Percentiles rank a stretch among this genome's conserved stretches.
Conservation (phyloP, 2,797 vertebrate genomes). For the Megaceryle alcyon region DNA sequence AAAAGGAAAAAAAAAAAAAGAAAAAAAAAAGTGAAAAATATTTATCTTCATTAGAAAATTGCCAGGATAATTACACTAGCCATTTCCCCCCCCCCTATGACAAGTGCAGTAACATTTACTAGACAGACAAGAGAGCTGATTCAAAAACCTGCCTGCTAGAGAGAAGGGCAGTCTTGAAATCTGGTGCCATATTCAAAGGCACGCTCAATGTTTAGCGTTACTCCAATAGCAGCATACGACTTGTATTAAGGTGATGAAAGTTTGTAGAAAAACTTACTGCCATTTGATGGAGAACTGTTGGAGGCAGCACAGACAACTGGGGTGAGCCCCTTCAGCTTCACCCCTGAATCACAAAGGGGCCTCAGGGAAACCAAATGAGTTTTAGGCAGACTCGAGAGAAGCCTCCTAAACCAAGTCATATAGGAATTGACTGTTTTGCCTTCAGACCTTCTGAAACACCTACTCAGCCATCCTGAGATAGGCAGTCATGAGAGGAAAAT, state of each 20-base stretch:
- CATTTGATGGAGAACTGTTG: neutral
- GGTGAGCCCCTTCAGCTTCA: neutral
- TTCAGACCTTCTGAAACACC: neutral
- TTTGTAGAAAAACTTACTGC: neutral
- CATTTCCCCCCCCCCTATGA: fast-evolving
- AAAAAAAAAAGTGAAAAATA: neutral
- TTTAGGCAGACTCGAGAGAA: neutral
- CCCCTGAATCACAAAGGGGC: neutral
- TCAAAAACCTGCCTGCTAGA: neutral
- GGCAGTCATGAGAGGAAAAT: neutral
- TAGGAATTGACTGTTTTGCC: neutral
- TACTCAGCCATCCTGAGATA: neutral
- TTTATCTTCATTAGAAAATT: neutral
- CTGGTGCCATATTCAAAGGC: neutral
- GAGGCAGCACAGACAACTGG: neutral
- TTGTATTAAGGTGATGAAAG: neutral
- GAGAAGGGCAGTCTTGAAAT: neutral
- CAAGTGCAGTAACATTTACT: neutral
- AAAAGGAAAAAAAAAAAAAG: too few species aligned
- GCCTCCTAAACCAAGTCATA: neutral
- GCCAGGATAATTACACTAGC: neutral
- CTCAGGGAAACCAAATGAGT: neutral
- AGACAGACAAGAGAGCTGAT: neutral
- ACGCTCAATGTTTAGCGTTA: neutral
- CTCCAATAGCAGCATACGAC: neutral